Percentiles rank a stretch among this genome's conserved stretches.
Conservation (phyloP, 2,888 invertebrate genomes). For the Siphlonurus alternatus region DNA sequence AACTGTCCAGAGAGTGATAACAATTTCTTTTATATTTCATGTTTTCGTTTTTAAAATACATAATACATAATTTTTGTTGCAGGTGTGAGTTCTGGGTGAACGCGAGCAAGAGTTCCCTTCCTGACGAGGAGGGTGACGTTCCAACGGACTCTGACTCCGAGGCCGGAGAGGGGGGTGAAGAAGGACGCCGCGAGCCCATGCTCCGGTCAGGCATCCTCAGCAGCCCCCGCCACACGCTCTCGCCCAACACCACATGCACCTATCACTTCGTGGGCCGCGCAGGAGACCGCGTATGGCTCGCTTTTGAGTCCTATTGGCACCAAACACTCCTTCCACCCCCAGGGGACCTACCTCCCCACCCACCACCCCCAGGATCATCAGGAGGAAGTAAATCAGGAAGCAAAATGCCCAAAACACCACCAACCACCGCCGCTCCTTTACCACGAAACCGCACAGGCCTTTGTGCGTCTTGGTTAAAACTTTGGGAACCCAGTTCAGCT, state of each 20-base stretch:
- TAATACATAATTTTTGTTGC: too few species aligned
- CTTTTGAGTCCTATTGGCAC: conserved; percentile 70
- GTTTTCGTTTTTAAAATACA: too few species aligned
- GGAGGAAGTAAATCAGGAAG: conserved; percentile 4
- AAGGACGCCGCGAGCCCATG: not conserved
- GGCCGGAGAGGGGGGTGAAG: not conserved
- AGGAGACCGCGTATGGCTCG: conserved; percentile 70
- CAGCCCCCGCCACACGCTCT: conserved; percentile 67
- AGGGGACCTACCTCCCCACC: conserved; percentile 18
- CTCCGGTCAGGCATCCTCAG: conserved; percentile 41
- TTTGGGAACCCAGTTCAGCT: not conserved
- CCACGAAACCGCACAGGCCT: not conserved
- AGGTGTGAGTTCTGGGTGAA: conserved; percentile 62
- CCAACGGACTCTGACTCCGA: not conserved
- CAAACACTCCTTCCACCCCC: conserved; percentile 42
- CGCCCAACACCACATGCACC: conserved; percentile 72
- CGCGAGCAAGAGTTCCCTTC: conserved; percentile 36
- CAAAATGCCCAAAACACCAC: conserved; percentile 6
- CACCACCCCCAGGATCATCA: conserved; percentile 14
- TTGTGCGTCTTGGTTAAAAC: not conserved
- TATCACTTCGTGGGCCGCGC: conserved; percentile 68
- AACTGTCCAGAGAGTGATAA: too few species aligned
- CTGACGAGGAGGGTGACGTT: not conserved
- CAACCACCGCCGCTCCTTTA: conserved; percentile 4
- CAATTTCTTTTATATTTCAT: too few species aligned